phyloP scores from a whole-genome alignment of 2,113 vertebrate species.

The Phoenicopterus ruber region DNA sequence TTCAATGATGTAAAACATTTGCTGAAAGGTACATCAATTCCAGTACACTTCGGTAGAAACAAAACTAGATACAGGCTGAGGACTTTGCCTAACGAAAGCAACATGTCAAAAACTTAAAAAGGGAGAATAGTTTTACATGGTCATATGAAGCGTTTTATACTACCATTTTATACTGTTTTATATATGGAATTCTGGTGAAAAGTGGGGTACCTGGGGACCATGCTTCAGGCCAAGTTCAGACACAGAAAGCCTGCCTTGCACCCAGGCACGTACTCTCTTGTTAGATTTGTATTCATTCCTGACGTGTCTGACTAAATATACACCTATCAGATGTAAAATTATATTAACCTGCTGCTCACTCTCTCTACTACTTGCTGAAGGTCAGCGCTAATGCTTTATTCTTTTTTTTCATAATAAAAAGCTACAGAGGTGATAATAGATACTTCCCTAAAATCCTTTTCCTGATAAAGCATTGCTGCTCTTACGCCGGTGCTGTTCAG shows the following conservation, averaged over 20 bases:
- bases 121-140: background rate
- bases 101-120: background rate
- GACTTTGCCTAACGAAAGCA: background rate
- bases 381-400: background rate
- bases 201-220: background rate
- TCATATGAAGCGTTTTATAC: background rate
- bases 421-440: background rate
- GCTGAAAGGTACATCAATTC: conserved; percentile 35
- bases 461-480: background rate
- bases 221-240: background rate
- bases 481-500: background rate
- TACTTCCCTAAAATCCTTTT: background rate
- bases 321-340: background rate
- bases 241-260: background rate
- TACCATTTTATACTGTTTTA: background rate
- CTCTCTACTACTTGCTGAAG: background rate
- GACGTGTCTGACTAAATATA: background rate
- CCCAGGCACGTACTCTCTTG: background rate
- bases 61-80: background rate
- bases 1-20: conserved; percentile 39
- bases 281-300: background rate
- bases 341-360: background rate
- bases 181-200: background rate
- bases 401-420: background rate
- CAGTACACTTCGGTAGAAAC: background rate